Base-by-base conservation (phyloP, 2,113 vertebrate species). In the Penelope pileata region DNA sequence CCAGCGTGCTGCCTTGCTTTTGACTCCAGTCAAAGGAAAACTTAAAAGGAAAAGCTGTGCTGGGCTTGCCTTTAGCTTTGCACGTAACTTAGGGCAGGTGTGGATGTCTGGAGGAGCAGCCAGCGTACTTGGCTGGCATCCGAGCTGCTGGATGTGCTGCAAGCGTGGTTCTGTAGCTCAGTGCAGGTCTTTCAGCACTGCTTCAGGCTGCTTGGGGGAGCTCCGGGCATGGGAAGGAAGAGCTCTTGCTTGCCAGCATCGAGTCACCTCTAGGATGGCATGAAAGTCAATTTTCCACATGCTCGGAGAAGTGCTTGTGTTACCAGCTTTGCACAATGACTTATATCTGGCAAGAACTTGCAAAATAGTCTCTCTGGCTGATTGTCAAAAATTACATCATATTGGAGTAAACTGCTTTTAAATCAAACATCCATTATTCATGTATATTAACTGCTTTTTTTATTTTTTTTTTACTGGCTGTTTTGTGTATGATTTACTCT, bases 351-450 rank as follows among this genome's bases (percentile, higher is more conserved):
- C 98, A 96, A 94, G 96, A 97, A 98, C 96, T 97, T 97, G 96
- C 97, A 98, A 98, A 98, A 98, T 98, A 98, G 98, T 98, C 98
- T 98, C 97, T 96, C 98, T 99, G 99, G 99, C 99, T 98, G 91
- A 90, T 97, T 97, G 98, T 99, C 98, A 99, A 99, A 97, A 96
- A 98, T 99, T 98, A 99, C 99, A 98, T 99, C 99, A 99, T 99
- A 97, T 98, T 75, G 93, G 98, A 98, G 97, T 98, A 98, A 98
- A 98, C 98, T 97, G 98, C 98, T 98, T 98, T 98, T 98, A 98
- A 98, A 98, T 98, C 97, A 97, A 97, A 91, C 98, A 98, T 98
- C 98, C 98, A 98, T 98, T 98, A 98, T 98, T 98, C 98, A 98
- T 98, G 97, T 96, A 97, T 98, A 98, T 98, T 98, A 98, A 98